These are phyloP conservation scores for Romanogobio albipinnatus DNA, from an alignment of 2,113 vertebrate species.

Conservation along the genomic window DNA sequence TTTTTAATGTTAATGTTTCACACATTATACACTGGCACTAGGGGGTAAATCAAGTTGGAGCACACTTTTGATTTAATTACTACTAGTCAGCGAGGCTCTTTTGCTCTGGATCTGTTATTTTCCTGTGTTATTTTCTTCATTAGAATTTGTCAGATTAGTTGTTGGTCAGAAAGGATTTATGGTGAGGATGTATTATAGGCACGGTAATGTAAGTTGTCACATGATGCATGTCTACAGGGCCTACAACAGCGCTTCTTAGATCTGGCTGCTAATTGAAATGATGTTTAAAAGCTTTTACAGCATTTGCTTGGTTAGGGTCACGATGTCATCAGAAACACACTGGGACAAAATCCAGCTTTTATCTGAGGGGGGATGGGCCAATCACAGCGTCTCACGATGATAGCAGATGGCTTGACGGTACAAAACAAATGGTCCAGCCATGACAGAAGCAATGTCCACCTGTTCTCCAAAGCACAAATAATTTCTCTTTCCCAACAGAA, in stretches of 20 bases:
- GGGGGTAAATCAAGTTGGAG: background rate
- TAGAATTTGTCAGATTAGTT: background rate
- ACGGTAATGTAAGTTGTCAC: background rate
- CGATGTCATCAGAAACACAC: conserved; percentile 1
- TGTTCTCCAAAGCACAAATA: conserved; percentile 20
- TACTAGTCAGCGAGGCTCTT: background rate
- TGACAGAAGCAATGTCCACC: conserved; percentile 18
- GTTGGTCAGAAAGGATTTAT: background rate
- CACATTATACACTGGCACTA: background rate
- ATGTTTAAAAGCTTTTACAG: conserved; percentile 13
- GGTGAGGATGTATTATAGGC: too few relatives aligned
- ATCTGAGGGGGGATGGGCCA: conserved; percentile 18
- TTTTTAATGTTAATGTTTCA: background rate
- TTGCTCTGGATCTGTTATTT: background rate
- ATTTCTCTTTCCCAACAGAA: background rate
- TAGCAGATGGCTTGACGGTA: conserved; percentile 29
- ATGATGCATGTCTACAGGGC: background rate
- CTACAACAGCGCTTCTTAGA: background rate
- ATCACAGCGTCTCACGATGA: background rate
- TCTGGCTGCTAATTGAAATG: conserved; percentile 9
- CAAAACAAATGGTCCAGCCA: conserved; percentile 32
- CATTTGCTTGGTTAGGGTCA: conserved; percentile 35
- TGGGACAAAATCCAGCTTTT: conserved; percentile 18
- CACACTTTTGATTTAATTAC: background rate
- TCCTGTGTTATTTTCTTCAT: background rate